Conservation (phyloP, 1,140 invertebrate species). For the Helicoverpa armigera region DNA sequence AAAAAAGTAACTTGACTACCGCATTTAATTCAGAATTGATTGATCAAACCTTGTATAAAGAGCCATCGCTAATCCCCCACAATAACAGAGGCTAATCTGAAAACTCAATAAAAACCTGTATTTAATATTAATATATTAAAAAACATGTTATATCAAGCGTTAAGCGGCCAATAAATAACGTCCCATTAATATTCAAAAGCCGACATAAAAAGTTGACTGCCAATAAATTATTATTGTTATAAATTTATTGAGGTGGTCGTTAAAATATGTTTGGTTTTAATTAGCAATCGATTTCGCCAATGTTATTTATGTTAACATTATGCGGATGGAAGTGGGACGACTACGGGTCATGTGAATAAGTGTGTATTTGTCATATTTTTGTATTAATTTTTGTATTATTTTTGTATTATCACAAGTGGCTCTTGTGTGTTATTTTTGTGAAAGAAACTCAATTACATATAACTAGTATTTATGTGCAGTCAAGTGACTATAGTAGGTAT, state of each 20-base stretch:
- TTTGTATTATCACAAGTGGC: too few relatives aligned
- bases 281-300: slow-evolving; percentile 61
- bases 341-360: slow-evolving; percentile 6
- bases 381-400: background rate
- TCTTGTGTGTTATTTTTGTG: background rate
- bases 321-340: slow-evolving; percentile 43
- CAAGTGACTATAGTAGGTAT: too few relatives aligned
- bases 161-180: slow-evolving; percentile 49
- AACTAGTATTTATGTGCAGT: background rate
- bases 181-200: slow-evolving; percentile 58
- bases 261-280: slow-evolving; percentile 66
- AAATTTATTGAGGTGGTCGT: slow-evolving; percentile 57
- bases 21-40: slow-evolving; percentile 7
- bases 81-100: background rate
- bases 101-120: slow-evolving; percentile 31
- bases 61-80: background rate
- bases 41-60: background rate
- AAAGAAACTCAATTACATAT: background rate
- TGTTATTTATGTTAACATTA: slow-evolving; percentile 60
- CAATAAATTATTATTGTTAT: slow-evolving; percentile 59
- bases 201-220: slow-evolving; percentile 54
- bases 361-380: slow-evolving; percentile 3
- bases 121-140: slow-evolving; percentile 41
- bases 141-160: slow-evolving; percentile 34
- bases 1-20: background rate